phyloP scores from a whole-genome alignment of 2,113 vertebrate species.

The Cheirogaleus medius region DNA sequence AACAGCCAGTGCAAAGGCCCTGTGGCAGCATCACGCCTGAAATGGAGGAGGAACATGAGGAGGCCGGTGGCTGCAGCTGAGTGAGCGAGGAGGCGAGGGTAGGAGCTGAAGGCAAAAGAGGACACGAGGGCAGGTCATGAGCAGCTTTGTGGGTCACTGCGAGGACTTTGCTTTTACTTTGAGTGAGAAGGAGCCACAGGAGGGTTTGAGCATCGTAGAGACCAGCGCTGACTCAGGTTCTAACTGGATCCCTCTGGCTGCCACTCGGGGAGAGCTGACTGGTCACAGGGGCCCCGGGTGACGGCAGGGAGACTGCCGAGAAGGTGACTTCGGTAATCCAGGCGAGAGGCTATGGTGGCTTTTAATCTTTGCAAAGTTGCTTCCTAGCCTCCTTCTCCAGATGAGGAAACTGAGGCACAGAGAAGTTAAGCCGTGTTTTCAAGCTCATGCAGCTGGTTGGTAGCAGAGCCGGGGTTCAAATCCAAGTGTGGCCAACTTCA shows the following conservation, averaged over 20 bases:
- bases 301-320: background rate
- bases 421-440: background rate
- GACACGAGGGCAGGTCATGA: background rate
- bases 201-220: background rate
- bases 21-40: background rate
- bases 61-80: background rate
- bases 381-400: background rate
- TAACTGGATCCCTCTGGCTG: background rate
- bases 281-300: accelerated
- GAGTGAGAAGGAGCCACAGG: too few species aligned
- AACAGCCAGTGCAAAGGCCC: background rate
- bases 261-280: background rate
- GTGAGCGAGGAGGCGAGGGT: accelerated
- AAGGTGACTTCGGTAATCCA: background rate
- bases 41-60: background rate
- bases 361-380: background rate
- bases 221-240: background rate
- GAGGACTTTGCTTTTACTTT: background rate
- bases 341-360: too few species aligned
- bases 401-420: background rate
- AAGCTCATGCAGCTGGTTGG: background rate
- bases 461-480: background rate
- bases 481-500: background rate
- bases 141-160: accelerated
- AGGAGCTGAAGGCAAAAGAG: background rate